phyloP scores from a whole-genome alignment of 2,888 invertebrate genomes.

The Tyria jacobaeae region DNA sequence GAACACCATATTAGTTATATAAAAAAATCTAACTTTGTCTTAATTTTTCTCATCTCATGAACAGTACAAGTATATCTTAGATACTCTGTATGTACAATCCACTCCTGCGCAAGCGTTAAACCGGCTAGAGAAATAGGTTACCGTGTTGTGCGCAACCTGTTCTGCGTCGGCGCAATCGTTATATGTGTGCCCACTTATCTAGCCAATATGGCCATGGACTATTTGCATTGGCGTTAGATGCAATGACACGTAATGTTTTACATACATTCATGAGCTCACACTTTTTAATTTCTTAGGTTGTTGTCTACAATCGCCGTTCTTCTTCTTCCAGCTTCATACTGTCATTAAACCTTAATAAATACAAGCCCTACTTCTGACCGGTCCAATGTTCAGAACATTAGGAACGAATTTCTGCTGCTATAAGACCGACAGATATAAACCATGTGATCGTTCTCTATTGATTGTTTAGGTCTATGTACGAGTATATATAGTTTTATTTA shows the following conservation, averaged over 20 bases:
- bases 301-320: too few species aligned
- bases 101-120: slow-evolving; percentile 29
- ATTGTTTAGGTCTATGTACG: not conserved
- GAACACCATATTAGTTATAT: not conserved
- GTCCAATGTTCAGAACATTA: too few species aligned
- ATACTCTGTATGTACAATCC: not conserved
- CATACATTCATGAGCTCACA: too few species aligned
- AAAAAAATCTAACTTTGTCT: not conserved
- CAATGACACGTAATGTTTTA: too few species aligned
- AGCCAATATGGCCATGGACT: slow-evolving; percentile 40
- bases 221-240: slow-evolving; percentile 14
- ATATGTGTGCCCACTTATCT: slow-evolving; percentile 16
- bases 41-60: too few species aligned
- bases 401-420: too few species aligned
- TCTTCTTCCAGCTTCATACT: too few species aligned
- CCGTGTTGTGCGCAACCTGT: slow-evolving; percentile 38
- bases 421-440: too few species aligned
- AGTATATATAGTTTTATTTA: too few species aligned
- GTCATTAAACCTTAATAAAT: too few species aligned
- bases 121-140: slow-evolving; percentile 45
- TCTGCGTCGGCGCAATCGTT: slow-evolving; percentile 34
- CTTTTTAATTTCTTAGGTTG: too few species aligned
- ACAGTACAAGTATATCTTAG: not conserved
- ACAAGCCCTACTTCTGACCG: too few species aligned
- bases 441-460: not conserved